phyloP scores from a whole-genome alignment of 2,113 vertebrate species.

The Sinosuthora webbiana region DNA sequence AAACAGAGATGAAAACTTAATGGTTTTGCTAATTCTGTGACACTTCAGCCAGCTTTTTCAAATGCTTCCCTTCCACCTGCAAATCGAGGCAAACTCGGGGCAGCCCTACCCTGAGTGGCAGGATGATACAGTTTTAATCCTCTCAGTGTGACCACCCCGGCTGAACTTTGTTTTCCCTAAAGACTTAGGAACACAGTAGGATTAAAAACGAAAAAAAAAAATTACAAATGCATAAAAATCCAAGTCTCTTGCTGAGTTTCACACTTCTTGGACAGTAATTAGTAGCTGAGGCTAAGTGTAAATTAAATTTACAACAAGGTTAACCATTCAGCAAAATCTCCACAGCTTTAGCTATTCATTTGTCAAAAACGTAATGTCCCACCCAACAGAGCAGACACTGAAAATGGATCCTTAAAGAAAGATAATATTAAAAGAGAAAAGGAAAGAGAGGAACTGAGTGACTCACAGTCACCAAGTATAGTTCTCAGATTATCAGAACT shows the following conservation, averaged over 20 bases:
- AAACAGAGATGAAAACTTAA: neutral
- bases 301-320: conserved; percentile 45
- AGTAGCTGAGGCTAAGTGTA: conserved; percentile 9
- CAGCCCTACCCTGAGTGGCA: neutral
- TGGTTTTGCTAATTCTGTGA: neutral
- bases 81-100: neutral
- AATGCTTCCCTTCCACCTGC: neutral
- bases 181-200: neutral
- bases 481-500: neutral
- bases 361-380: neutral
- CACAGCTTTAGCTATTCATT: neutral
- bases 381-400: neutral
- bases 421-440: neutral
- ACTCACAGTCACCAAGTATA: neutral
- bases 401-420: conserved; percentile 21
- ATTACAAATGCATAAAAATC: neutral
- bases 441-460: neutral
- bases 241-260: neutral
- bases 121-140: neutral
- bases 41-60: neutral
- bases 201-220: neutral
- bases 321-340: conserved; percentile 26
- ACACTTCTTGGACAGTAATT: neutral
- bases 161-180: neutral
- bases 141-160: neutral